phyloP scores from a whole-genome alignment of 2,888 invertebrate species.

The Platycheirus albimanus region DNA sequence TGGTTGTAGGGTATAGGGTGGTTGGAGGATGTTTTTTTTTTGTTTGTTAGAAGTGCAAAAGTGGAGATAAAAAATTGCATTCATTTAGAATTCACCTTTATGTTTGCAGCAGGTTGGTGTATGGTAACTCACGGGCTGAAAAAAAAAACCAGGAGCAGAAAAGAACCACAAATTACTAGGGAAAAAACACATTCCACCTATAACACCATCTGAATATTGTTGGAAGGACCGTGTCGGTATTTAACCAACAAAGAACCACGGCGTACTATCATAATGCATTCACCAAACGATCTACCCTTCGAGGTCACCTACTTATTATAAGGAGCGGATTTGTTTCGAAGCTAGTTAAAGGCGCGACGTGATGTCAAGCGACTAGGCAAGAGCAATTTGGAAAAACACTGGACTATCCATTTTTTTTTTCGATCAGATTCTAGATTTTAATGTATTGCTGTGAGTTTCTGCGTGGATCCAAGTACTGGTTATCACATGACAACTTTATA shows the following conservation, averaged over 20 bases:
- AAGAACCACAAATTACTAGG: conserved; percentile 51
- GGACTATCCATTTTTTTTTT: no score
- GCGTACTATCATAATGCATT: conserved; percentile 33
- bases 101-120: neutral
- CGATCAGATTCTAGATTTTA: no score
- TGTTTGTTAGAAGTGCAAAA: no score
- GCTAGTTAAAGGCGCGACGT: no score
- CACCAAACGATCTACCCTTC: conserved; percentile 34
- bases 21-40: neutral
- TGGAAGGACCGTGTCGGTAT: conserved; percentile 38
- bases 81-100: conserved; percentile 38
- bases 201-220: conserved; percentile 7
- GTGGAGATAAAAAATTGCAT: conserved; percentile 45
- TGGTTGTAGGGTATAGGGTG: neutral
- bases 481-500: no score
- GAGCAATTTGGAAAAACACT: no score
- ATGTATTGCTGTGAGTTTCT: no score
- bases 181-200: conserved; percentile 5
- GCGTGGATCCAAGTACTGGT: no score
- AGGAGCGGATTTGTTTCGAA: neutral
- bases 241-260: conserved; percentile 35
- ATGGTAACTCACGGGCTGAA: conserved; percentile 10
- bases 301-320: conserved; percentile 54
- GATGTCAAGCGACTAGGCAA: no score
- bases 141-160: conserved; percentile 21